Conservation (phyloP, 2,113 vertebrate species). For the Oryzias curvinotus region DNA sequence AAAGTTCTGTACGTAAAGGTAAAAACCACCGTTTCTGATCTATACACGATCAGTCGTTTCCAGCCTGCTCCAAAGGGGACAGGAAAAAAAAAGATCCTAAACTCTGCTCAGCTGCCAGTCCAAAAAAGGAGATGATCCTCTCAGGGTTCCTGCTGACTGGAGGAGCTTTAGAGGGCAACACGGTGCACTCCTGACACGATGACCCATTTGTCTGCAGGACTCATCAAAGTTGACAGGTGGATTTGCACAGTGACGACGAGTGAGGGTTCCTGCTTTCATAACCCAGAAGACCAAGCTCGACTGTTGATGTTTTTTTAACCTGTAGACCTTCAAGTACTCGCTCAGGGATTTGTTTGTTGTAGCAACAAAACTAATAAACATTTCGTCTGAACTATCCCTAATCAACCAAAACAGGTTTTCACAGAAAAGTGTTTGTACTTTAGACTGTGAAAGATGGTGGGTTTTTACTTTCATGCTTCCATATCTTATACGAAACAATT, state of each 20-base stretch:
- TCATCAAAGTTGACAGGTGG: constrained; percentile 7
- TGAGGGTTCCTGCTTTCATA: neutral
- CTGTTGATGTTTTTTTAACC: neutral
- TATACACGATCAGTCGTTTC: constrained; percentile 18
- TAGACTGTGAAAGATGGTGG: too few species aligned
- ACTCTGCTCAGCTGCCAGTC: constrained; percentile 39
- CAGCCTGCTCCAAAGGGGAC: constrained; percentile 21
- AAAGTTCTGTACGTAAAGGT: too few species aligned
- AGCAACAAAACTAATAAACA: too few species aligned
- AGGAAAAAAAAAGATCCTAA: constrained; percentile 18
- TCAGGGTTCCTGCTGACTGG: constrained; percentile 39
- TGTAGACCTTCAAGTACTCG: constrained; percentile 1
- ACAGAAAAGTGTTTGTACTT: too few species aligned
- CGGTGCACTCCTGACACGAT: constrained; percentile 31
- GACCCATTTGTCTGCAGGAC: constrained; percentile 45
- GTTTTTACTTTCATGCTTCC: too few species aligned
- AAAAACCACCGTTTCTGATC: constrained; percentile 22
- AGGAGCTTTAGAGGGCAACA: constrained; percentile 40
- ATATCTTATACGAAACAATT: too few species aligned
- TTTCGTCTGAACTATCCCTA: too few species aligned
- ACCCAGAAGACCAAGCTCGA: neutral
- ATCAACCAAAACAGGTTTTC: too few species aligned
- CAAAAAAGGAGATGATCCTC: constrained; percentile 55
- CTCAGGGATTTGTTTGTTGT: too few species aligned
- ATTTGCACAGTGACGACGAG: constrained; percentile 8